Conservation (phyloP, 2,113 vertebrate genomes). For the Gulo gulo region DNA sequence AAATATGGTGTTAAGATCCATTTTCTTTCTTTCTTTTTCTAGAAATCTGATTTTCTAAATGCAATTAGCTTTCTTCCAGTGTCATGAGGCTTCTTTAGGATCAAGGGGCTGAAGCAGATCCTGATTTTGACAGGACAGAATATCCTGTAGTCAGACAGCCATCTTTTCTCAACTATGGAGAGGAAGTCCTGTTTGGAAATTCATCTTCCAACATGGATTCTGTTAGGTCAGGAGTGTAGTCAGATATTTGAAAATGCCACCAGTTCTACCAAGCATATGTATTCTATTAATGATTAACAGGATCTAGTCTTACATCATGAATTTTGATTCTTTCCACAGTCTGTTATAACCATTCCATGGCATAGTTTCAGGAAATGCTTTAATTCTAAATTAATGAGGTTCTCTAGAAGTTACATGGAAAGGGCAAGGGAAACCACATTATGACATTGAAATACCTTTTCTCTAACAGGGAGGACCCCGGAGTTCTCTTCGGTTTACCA, state of each 20-base stretch:
- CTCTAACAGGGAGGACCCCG: not conserved
- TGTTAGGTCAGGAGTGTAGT: not conserved
- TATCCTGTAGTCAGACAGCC: not conserved
- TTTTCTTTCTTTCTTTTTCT: conserved; percentile 6
- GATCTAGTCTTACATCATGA: not conserved
- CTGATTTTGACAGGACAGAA: not conserved
- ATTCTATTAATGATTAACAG: not conserved
- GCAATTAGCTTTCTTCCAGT: not conserved
- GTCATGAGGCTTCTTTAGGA: not conserved
- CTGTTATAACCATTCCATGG: not conserved
- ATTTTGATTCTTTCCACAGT: not conserved
- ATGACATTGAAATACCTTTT: not conserved
- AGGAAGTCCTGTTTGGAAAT: conserved; percentile 2
- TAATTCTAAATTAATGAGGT: conserved; percentile 25
- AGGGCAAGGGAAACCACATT: conserved; percentile 17
- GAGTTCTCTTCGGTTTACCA: not conserved
- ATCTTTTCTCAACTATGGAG: not conserved
- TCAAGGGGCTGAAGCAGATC: not conserved
- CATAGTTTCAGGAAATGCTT: conserved; percentile 18
- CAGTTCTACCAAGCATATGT: not conserved
- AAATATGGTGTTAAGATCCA: not conserved
- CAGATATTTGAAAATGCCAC: not conserved
- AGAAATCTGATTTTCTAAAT: conserved; percentile 11
- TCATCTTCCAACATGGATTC: not conserved
- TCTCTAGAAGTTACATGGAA: not conserved